Base-by-base conservation (phyloP, 1,140 invertebrate species). In the Leucophenga varia region DNA sequence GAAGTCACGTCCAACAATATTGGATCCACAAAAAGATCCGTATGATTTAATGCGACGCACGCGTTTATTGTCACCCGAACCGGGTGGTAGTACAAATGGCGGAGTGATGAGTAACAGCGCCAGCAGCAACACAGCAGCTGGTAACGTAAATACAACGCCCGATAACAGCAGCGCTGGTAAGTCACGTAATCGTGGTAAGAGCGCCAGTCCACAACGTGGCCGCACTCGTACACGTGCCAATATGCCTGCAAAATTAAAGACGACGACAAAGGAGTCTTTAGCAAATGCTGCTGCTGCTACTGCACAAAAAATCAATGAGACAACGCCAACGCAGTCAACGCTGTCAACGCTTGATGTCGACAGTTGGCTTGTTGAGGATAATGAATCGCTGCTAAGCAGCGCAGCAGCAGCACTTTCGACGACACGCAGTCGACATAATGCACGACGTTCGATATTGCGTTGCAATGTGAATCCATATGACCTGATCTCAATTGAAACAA, bases 381-480 rank as follows among this genome's bases (percentile, higher is more conserved):
- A 52, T 16, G 68, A 72, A 19, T 55, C 56, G 1, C 39, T 68
- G 44, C 35, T 70, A n/a, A n/a, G 50, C 78, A 83, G 20, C 72
- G 78, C 13, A 80, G 81, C 45, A 80, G 56, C 13, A 6, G 8
- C 14, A 13, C 12, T 17, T 7, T 32, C 61, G 19, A 32, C 28
- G n/a, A 31, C 28, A 9, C 31, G 30, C 35, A 49, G 44, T 63
- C 65, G 43, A 35, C 22, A 12, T n/a, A n/a, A n/a, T 64, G 79
- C 57, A 58, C 77, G 67, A 13, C 81, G 82, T 37, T 91, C 88
- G 14, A 93, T 93, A 49, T 76, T 93, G 12, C 86, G 90, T 59
- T 91, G 89, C 73, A 83, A 91, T 64, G 86, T 92, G 10, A 92
- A 90, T 76, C 88, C 90, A 4, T 93, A 93, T 59, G 86, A 90